Base-by-base conservation (phyloP, 92 coral and sea anemone genomes). In the Epizoanthus ramosus region DNA sequence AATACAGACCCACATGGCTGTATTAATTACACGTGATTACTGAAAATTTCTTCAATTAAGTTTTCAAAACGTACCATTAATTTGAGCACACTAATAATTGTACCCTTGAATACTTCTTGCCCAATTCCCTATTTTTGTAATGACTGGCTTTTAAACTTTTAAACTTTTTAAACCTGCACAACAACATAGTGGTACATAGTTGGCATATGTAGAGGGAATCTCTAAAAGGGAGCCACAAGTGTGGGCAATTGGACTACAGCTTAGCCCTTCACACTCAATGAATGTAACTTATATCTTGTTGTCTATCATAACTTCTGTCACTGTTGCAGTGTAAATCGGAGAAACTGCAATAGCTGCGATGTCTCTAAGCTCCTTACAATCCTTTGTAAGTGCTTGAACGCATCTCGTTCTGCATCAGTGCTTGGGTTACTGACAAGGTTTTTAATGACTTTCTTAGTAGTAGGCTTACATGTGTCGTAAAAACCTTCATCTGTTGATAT, bases 241-340 rank as follows among this genome's bases (percentile, higher is more conserved):
- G 69, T 80, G 84, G 33, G 84, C 84, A 35, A 80, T 80, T 50
- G 84, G 84, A 41, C 84, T 60, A 35, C 58, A 63, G 73, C 84
- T 65, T 28, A 80, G 69, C 8, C 84, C 84, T 21, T 80, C 84
- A 12, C 58, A 80, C 74, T 65, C 64, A 52, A 63, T 66, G 33
- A 80, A 80, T 60, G 84, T 63, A 15, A 80, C 58, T 18, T 80
- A 37, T 63, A 41, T 37, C 56, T 80, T 80, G 18, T 47, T 56
- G 69, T 33, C 74, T 14, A 63, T 12, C 15, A 80, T 63, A 80
- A 80, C 58, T 45, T 41, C 73, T 17, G 35, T 23, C 2, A 70
- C 82, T 18, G 82, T 76, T n/a, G n/a, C n/a, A n/a, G n/a, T 54
- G 68, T 76, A 22, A 76, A 76, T 14, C 82, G 68, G 18, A 76